Conservation (phyloP, 2,797 vertebrate species). For the Columba guinea region DNA sequence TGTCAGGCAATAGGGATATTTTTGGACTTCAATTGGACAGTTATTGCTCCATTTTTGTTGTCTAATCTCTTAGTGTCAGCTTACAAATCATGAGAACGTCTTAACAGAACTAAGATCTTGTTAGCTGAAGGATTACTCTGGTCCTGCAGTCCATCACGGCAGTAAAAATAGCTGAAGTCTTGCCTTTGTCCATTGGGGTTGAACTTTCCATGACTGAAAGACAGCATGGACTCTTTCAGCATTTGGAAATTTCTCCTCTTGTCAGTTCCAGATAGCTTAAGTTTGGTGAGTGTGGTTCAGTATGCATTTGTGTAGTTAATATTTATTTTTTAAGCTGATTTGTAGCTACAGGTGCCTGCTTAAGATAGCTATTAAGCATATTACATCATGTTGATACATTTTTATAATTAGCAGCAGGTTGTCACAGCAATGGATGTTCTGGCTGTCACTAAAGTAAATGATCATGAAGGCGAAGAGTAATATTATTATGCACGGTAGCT, state of each 20-base stretch:
- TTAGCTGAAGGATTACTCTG: not conserved
- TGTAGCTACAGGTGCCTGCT: not conserved
- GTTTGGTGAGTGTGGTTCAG: not conserved
- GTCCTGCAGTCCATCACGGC: not conserved
- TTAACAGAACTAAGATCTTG: not conserved
- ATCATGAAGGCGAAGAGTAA: not conserved
- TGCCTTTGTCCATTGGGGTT: not conserved
- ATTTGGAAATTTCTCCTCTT: not conserved
- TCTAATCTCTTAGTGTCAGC: not conserved
- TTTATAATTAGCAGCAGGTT: not conserved
- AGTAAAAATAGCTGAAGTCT: not conserved
- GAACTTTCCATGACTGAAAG: not conserved
- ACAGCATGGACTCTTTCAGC: not conserved
- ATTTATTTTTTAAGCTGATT: not conserved
- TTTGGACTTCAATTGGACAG: not conserved
- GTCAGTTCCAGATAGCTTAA: not conserved
- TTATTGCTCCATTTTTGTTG: not conserved
- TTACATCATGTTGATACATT: not conserved
- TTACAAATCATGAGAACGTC: not conserved
- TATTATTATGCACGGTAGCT: not conserved
- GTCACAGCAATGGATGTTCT: not conserved
- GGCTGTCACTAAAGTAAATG: not conserved
- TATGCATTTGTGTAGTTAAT: not conserved
- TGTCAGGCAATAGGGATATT: not conserved
- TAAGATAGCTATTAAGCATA: not conserved